Percentiles rank a stretch among this genome's conserved stretches.
Conservation (phyloP, 2,888 invertebrate genomes). For the Drosophila pseudotakahashii region DNA sequence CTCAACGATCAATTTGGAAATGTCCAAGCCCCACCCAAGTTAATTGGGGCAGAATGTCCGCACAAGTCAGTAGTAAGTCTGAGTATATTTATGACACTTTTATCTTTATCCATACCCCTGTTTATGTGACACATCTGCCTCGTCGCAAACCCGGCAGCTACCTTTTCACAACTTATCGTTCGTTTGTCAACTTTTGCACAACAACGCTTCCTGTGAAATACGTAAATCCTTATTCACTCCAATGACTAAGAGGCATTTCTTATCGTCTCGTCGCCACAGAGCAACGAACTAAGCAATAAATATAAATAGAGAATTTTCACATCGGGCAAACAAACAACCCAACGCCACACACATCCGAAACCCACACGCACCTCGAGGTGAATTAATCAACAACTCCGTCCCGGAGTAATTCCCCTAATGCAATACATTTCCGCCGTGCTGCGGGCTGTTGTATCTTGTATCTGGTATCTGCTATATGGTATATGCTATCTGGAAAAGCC, state of each 20-base stretch:
- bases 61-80: slow-evolving; percentile 5
- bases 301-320: slow-evolving; percentile 42
- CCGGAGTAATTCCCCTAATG: slow-evolving; percentile 69
- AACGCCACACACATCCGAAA: slow-evolving; percentile 10
- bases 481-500: slow-evolving; percentile 28
- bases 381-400: slow-evolving; percentile 63
- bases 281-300: slow-evolving; percentile 41
- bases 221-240: slow-evolving; percentile 34
- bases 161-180: slow-evolving; percentile 34
- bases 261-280: slow-evolving; percentile 33
- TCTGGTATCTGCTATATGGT: slow-evolving; percentile 3
- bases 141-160: slow-evolving; percentile 11
- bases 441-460: slow-evolving; percentile 34
- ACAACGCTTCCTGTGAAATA: slow-evolving; percentile 13
- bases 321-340: slow-evolving; percentile 20
- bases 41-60: slow-evolving; percentile 15
- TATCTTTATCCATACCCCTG: slow-evolving; percentile 24
- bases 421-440: slow-evolving; percentile 67
- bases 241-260: slow-evolving; percentile 39
- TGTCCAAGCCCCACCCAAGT: not conserved
- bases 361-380: slow-evolving; percentile 38
- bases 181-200: slow-evolving; percentile 32
- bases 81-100: slow-evolving; percentile 26
- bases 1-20: not conserved
- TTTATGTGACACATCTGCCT: slow-evolving; percentile 37